phyloP scores from a whole-genome alignment of 2,797 vertebrate genomes.

The Taenioides sp. region DNA sequence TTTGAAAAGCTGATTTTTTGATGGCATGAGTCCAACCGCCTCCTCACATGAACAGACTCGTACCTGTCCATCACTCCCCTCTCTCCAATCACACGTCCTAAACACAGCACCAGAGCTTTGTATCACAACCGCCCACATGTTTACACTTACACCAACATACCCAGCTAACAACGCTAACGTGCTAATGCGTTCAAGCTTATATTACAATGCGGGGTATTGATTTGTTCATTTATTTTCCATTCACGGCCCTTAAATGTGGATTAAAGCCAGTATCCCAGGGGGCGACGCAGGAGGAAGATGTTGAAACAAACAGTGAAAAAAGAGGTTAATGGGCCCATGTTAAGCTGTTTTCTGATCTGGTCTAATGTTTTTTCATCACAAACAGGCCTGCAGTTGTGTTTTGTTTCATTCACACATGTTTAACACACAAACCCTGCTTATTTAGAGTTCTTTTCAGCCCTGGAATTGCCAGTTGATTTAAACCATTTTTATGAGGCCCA shows the following conservation, averaged over 20 bases:
- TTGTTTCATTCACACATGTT: too few species aligned
- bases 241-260: slow-evolving; percentile 5
- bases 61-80: slow-evolving; percentile 4
- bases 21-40: not conserved
- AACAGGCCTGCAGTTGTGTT: too few species aligned
- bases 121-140: slow-evolving; percentile 14
- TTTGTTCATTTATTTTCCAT: slow-evolving; percentile 21
- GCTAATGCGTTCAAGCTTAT: not conserved
- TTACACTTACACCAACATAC: not conserved
- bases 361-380: too few species aligned
- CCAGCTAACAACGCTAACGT: slow-evolving; percentile 9
- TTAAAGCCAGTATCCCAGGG: slow-evolving; percentile 27
- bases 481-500: not conserved
- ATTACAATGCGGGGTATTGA: slow-evolving; percentile 9
- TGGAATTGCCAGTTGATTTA: too few species aligned
- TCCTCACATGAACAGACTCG: not conserved
- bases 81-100: slow-evolving; percentile 14
- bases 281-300: not conserved
- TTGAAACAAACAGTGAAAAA: slow-evolving; percentile 10
- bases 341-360: too few species aligned
- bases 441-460: too few species aligned
- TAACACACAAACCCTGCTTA: too few species aligned
- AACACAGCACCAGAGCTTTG: slow-evolving; percentile 1
- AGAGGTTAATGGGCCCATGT: not conserved
- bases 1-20: not conserved